Base-by-base conservation (phyloP, 2,888 invertebrate genomes). In the Limnephilus auricula region DNA sequence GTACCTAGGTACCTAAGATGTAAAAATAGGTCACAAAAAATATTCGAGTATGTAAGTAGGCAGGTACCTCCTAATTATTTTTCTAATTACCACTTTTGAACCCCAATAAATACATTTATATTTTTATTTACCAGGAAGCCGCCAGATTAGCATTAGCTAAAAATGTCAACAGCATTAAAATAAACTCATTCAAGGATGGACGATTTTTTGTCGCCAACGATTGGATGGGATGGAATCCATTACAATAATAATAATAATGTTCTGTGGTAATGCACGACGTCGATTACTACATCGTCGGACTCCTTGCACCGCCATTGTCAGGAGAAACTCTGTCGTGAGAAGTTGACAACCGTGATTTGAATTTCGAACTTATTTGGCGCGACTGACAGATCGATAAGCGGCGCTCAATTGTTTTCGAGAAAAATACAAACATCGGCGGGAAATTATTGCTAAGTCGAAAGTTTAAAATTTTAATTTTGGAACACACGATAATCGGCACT, bases 311-410 rank as follows among this genome's bases (percentile, higher is more conserved):
- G 65, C 80, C 80, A 80, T 80, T 80, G 80, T 80, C 32, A 80
- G 32, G 80, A 32, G 80, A 80, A 80, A 80, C 80, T 80, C 80
- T 32, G 80, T 18, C 31, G 80, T 80, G 80, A 30, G 80, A 32
- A 32, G 80, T 31, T 80, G 80, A 80, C 80, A 80, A 80, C 80
- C 80, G 80, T 80, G 80, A 80, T 80, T 80, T 80, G 80, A 80
- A 80, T 80, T 80, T 80, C 31, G 80, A 80, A 80, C 80, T 65
- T 65, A 65, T 65, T 65, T 65, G 65, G 65, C 65, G 65, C 65
- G 25, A 65, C 65, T 65, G 65, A 65, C 65, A 65, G 65, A 65
- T 65, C 25, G 65, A 65, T 65, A 65, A n/a, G 9, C 65, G 25
- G 65, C 65, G 65, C 25, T 65, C 65, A 65, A 65, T 65, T 65